A percentile compares a stretch with the other conserved stretches of the same genome.
phyloP scores from a whole-genome alignment of 2,888 invertebrate species.

The Disparrhopalites patrizii region DNA sequence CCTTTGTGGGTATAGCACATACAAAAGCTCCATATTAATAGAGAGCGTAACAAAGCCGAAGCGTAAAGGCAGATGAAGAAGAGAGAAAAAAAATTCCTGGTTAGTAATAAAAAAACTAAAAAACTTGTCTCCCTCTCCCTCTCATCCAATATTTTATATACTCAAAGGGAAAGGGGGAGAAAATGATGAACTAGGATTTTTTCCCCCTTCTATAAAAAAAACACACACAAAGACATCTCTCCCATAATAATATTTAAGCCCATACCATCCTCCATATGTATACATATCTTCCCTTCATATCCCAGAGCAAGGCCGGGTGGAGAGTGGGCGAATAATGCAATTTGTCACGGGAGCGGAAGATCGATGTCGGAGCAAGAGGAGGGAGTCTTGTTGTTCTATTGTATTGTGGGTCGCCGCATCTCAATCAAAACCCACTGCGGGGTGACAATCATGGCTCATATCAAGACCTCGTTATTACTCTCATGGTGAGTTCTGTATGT shows the following conservation, averaged over 20 bases:
- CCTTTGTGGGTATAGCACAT: background rate
- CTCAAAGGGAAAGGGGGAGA: no score
- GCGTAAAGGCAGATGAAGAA: background rate
- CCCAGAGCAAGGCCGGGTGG: no score
- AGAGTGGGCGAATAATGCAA: constrained; percentile 37
- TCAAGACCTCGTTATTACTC: constrained; percentile 36
- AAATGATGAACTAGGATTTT: constrained; percentile 1
- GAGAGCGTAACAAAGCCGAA: no score
- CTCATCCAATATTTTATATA: background rate
- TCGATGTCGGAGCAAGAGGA: constrained; percentile 21
- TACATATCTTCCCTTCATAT: no score
- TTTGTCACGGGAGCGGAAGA: constrained; percentile 34
- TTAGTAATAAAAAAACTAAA: background rate
- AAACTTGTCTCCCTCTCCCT: background rate
- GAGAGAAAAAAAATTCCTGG: background rate
- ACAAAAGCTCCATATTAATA: no score
- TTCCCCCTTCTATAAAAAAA: no score
- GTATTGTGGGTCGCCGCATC: constrained; percentile 35
- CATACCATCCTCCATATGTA: no score
- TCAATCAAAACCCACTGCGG: constrained; percentile 30
- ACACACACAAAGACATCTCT: no score
- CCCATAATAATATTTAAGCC: no score
- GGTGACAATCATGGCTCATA: constrained; percentile 37
- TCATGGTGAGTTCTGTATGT: constrained; percentile 28
- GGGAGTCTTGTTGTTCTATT: constrained; percentile 28